These are phyloP conservation scores for Temnothorax unifasciatus DNA, from an alignment of 2,888 invertebrate genomes.

Conservation along the genomic window DNA sequence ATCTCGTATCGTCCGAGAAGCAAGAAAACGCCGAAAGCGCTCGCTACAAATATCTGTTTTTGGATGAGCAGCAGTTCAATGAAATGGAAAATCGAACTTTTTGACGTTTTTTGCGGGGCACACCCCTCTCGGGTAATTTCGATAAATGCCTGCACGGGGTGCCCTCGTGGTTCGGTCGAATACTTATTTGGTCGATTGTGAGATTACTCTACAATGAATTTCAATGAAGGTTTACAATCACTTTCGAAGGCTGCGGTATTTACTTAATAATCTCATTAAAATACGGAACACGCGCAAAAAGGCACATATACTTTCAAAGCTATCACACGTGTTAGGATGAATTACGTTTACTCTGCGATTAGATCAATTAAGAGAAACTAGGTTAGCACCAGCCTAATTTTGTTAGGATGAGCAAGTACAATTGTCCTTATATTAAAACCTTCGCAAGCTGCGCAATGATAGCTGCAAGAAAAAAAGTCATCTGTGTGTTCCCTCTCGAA, in stretches of 20 bases:
- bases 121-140: constrained; percentile 76
- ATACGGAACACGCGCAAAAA: constrained; percentile 83
- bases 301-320: constrained; percentile 82
- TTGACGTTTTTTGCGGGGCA: constrained; percentile 77
- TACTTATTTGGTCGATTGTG: constrained; percentile 83
- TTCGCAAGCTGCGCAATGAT: constrained; percentile 65
- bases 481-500: constrained; percentile 44
- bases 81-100: constrained; percentile 81
- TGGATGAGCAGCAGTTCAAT: constrained; percentile 81
- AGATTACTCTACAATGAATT: constrained; percentile 84
- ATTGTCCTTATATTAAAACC: constrained; percentile 67
- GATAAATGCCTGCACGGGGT: constrained; percentile 76
- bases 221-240: constrained; percentile 78
- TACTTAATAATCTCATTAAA: constrained; percentile 72
- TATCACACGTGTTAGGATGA: constrained; percentile 83
- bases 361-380: constrained; percentile 71
- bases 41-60: constrained; percentile 75
- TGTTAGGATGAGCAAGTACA: constrained; percentile 74
- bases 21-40: constrained; percentile 28
- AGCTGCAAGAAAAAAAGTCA: constrained; percentile 69
- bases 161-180: constrained; percentile 81
- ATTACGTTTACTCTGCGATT: constrained; percentile 70
- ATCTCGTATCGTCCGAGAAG: constrained; percentile 11
- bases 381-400: constrained; percentile 80
- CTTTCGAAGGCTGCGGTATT: constrained; percentile 68